Base-by-base conservation (phyloP, 2,888 invertebrate species). In the Fabriciana adippe region DNA sequence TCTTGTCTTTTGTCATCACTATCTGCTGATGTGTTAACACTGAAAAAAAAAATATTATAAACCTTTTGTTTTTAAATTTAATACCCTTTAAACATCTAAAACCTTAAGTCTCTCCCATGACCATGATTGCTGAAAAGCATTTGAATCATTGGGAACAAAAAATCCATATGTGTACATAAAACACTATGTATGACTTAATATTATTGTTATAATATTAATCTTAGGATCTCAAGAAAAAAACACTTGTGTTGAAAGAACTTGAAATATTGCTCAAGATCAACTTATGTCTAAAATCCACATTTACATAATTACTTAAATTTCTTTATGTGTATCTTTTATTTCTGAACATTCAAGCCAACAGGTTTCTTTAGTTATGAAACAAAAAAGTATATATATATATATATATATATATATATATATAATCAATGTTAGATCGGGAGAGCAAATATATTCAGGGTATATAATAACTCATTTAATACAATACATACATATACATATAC, bases 21-120 rank as follows among this genome's bases (percentile, higher is more conserved):
- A 45, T 87, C 86, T 0, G 88, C 81, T 18, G 84, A 80, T 74
- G 85, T 86, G 72, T 92, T 92, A 8, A 89, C 85, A 80, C 92
- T 92, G 83, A 0, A 57, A 71, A 67, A n/a, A 31, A 72, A 67
- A 26, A 47, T 53, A n/a, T n/a, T n/a, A 35, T 14, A 51, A 3
- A 62, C 13, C 4, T 26, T 3, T 21, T 3, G 21, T 26, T 26
- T 26, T 26, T 26, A 26, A 26, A 26, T 26, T 26, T 18, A 18
- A 18, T 18, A 18, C 18, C 18, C 2, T 18, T 18, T 18, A 18
- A 18, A 18, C 18, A 18, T 18, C 18, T 18, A 18, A 18, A 18
- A 18, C 18, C 18, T 18, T 18, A 18, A n/a, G 18, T 18, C 18
- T 18, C 18, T 18, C 18, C 1, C 2, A 2, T 18, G 18, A 18